Conservation (phyloP, 2,888 invertebrate genomes). For the Sphaerophoria taeniata region DNA sequence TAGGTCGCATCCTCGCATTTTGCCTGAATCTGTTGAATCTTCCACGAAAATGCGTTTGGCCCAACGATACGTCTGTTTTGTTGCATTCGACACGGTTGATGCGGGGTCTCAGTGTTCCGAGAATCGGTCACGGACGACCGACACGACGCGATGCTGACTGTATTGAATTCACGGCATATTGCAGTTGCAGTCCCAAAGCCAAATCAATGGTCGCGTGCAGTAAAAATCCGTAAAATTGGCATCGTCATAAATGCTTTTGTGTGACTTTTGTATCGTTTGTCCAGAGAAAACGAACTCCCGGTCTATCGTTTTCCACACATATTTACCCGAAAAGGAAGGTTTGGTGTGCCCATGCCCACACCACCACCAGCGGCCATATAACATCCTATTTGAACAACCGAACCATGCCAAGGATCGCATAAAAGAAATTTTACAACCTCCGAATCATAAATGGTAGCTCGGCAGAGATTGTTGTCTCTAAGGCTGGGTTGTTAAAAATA, state of each 20-base stretch:
- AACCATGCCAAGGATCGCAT: constrained; percentile 42
- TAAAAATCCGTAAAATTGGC: constrained; percentile 74
- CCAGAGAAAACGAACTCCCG: constrained; percentile 29
- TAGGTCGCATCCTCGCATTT: constrained; percentile 42
- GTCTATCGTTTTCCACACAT: not conserved
- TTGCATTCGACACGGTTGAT: constrained; percentile 70
- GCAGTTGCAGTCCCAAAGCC: not conserved
- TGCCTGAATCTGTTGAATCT: not conserved
- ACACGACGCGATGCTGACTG: too few species aligned
- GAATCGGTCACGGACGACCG: too few species aligned
- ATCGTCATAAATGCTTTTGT: constrained; percentile 72
- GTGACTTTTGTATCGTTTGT: constrained; percentile 53
- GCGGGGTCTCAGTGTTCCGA: too few species aligned
- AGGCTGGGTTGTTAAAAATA: constrained; percentile 54
- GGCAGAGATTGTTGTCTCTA: constrained; percentile 48
- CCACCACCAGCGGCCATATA: constrained; percentile 37
- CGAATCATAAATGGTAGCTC: constrained; percentile 66
- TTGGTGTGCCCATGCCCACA: not conserved
- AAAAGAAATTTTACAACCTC: constrained; percentile 65
- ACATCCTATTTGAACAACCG: constrained; percentile 62
- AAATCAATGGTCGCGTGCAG: constrained; percentile 65
- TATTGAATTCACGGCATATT: too few species aligned
- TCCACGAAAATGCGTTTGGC: constrained; percentile 52
- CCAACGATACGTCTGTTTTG: constrained; percentile 26
- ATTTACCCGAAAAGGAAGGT: too few species aligned